phyloP scores from a whole-genome alignment of 1,140 invertebrate species.

The Drosophila baimaii region DNA sequence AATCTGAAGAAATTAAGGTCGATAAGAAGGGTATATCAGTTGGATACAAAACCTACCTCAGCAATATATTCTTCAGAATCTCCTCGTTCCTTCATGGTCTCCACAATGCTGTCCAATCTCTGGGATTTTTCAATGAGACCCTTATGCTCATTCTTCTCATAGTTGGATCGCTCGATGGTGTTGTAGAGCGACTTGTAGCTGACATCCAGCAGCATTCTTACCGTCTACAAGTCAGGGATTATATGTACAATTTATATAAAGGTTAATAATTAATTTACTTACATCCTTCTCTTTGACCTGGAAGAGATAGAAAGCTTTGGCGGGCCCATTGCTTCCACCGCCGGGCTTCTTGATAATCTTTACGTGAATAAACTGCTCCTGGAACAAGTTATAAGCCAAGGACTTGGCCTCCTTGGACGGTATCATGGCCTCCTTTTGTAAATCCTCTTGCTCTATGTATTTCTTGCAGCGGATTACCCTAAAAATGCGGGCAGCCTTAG shows the following conservation, averaged over 20 bases:
- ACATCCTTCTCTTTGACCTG: constrained; percentile 87
- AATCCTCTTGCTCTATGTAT: constrained; percentile 94
- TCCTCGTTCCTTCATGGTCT: constrained; percentile 90
- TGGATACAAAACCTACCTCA: constrained; percentile 86
- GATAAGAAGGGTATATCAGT: not conserved
- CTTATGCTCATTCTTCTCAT: constrained; percentile 88
- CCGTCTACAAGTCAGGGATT: constrained; percentile 85
- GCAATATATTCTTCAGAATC: constrained; percentile 90
- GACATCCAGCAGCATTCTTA: constrained; percentile 89
- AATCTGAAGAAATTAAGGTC: constrained; percentile 85
- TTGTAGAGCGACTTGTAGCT: constrained; percentile 92
- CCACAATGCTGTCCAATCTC: constrained; percentile 91
- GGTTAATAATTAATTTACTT: not conserved
- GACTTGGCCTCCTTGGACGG: constrained; percentile 94
- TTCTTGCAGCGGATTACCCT: constrained; percentile 91
- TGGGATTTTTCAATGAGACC: constrained; percentile 94
- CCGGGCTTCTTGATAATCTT: constrained; percentile 84
- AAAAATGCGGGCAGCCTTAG: constrained; percentile 94
- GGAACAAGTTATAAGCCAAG: constrained; percentile 91
- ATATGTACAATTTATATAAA: not conserved
- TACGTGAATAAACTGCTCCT: constrained; percentile 91
- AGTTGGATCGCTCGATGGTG: constrained; percentile 86
- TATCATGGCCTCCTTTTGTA: constrained; percentile 95
- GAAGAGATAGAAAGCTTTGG: constrained; percentile 90
- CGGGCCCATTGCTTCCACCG: constrained; percentile 85